phyloP scores from a whole-genome alignment of 2,888 invertebrate genomes.

The Andrena flavipes region DNA sequence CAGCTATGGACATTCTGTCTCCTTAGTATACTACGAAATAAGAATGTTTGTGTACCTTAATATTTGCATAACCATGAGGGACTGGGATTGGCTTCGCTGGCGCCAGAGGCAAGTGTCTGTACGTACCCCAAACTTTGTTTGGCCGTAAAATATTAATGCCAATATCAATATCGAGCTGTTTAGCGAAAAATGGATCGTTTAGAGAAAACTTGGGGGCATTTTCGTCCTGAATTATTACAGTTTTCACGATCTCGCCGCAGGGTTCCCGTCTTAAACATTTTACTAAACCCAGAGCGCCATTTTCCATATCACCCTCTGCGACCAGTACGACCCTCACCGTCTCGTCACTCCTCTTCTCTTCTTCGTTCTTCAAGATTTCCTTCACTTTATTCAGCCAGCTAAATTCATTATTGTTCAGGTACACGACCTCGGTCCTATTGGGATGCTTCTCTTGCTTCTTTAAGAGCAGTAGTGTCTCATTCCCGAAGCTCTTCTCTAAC shows the following conservation, averaged over 20 bases:
- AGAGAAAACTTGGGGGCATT: conserved; percentile 89
- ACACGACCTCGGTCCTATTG: conserved; percentile 74
- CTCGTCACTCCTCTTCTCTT: conserved; percentile 85
- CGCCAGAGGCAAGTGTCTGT: conserved; percentile 91
- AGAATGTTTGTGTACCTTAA: conserved; percentile 80
- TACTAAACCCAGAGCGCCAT: conserved; percentile 93
- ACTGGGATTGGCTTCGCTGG: conserved; percentile 85
- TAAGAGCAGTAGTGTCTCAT: conserved; percentile 70
- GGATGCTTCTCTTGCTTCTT: conserved; percentile 68
- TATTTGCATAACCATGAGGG: conserved; percentile 92
- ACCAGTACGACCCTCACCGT: conserved; percentile 88
- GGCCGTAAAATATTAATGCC: conserved; percentile 89
- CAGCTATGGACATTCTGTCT: not conserved
- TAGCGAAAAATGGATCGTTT: conserved; percentile 88
- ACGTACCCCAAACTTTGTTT: conserved; percentile 90
- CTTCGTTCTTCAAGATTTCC: conserved; percentile 73
- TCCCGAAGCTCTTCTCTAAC: conserved; percentile 73
- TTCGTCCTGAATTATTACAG: conserved; percentile 87
- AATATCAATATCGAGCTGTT: conserved; percentile 90
- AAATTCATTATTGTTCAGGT: conserved; percentile 78
- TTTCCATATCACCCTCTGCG: conserved; percentile 88
- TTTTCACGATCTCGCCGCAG: conserved; percentile 87
- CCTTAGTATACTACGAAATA: not conserved
- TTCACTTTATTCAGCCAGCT: conserved; percentile 83
- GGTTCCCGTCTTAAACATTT: conserved; percentile 94